Evolutionary conservation across 2,888 invertebrate genomes (phyloP), one percentile per base, ranked within the genome.

Genomic region (Eledona agricola): DNA sequence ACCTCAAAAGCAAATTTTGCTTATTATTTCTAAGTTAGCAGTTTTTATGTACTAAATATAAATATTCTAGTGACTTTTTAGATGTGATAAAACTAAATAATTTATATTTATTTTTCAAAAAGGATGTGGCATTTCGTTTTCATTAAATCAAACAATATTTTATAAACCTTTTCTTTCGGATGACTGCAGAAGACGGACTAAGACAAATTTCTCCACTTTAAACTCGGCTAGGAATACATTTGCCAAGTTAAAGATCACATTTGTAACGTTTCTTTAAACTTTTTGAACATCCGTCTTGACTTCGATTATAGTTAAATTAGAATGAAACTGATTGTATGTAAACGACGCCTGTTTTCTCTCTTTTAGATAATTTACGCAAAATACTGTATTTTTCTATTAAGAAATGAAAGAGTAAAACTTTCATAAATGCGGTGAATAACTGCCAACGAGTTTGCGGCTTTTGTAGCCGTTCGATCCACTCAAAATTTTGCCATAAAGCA

Each of bases 141-240:
- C 70, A 71, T 71, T 71, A 70, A 71, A 71, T 71, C 70, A 71
- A 67, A 70, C 68, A 67, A 71, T 71, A 71, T 71, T 66, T 71
- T 71, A 71, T 67, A 67, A 69, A 66, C 68, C 67, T 69, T 67
- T 63, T 64, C 60, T 62, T 67, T 56, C 58, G 60, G 64, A 60
- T 60, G 57, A 58, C 69, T 70, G 71, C 58, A 54, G 61, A 64
- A 63, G 69, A 71, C 71, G 66, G 59, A 57, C 56, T 19, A 65
- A 70, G 69, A 70, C 69, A 70, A 71, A 71, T 71, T 67, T 62
- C 59, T 57, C 59, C 66, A 65, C 69, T 67, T 65, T 60, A 62
- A 60, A 57, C 54, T 60, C 46, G 53, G 57, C 59, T 58, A 59
- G 61, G 63, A 62, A 62, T 62, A 64, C 62, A 64, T 62, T 62